A percentile compares a stretch with the other conserved stretches of the same genome.
These are phyloP conservation scores for Drosophila prostipennis DNA, from an alignment of 2,888 invertebrate species.

Conservation along the genomic window DNA sequence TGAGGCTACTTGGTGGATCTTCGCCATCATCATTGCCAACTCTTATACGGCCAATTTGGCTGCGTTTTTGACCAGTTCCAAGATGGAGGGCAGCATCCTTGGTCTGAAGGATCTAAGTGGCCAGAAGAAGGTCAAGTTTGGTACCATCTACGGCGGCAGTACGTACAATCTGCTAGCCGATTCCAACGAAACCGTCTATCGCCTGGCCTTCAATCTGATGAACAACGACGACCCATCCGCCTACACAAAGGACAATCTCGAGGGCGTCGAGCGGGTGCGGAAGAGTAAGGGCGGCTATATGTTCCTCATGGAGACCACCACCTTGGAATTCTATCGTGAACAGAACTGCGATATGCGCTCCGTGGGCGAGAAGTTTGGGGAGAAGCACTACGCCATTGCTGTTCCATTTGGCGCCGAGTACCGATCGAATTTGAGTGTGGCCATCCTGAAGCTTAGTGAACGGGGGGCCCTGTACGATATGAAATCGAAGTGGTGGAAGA, in stretches of 20 bases:
- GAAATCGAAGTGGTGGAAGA: constrained; percentile 96
- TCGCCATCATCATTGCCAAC: constrained; percentile 91
- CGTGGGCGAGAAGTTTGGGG: constrained; percentile 92
- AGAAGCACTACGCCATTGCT: constrained; percentile 97
- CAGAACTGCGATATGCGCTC: constrained; percentile 91
- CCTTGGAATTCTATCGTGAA: constrained; percentile 95
- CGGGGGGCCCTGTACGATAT: constrained; percentile 91
- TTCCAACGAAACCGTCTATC: constrained; percentile 93
- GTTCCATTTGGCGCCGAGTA: constrained; percentile 92
- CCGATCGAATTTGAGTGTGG: constrained; percentile 92
- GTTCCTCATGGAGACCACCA: constrained; percentile 98
- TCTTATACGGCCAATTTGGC: constrained; percentile 97
- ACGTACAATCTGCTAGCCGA: constrained; percentile 95
- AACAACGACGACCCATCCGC: constrained; percentile 91
- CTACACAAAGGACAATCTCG: constrained; percentile 90
- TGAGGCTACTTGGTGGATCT: constrained; percentile 93
- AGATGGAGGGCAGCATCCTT: constrained; percentile 94
- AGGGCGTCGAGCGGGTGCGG: constrained; percentile 93
- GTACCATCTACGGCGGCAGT: constrained; percentile 93
- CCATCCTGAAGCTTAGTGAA: constrained; percentile 96
- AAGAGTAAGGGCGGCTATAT: constrained; percentile 92
- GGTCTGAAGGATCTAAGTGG: constrained; percentile 95
- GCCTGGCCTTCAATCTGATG: constrained; percentile 96
- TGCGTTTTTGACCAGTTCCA: constrained; percentile 94
- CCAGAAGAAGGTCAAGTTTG: constrained; percentile 97